These are phyloP conservation scores for Lepidocolaptes lacrymiger DNA, from an alignment of 2,797 vertebrate genomes.

Conservation along the genomic window DNA sequence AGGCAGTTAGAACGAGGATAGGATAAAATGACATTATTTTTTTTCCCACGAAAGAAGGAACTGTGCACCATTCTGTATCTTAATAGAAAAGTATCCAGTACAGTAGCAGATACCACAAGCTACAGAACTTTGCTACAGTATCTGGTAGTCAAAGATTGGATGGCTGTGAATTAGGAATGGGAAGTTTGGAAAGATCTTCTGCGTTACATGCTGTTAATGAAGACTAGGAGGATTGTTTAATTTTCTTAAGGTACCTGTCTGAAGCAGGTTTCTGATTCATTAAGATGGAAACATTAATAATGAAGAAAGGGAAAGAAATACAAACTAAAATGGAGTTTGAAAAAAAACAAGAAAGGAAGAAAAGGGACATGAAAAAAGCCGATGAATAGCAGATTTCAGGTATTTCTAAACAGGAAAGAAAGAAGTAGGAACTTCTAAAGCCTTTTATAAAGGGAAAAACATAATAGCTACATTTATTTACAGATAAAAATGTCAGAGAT, in stretches of 20 bases:
- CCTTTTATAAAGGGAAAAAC: neutral
- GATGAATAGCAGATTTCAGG: neutral
- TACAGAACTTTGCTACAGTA: neutral
- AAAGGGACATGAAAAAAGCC: neutral
- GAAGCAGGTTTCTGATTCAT: neutral
- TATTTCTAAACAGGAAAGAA: neutral
- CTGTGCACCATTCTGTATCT: neutral
- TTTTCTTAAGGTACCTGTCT: neutral
- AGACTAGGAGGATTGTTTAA: neutral
- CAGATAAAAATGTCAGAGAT: neutral
- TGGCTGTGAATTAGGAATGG: neutral
- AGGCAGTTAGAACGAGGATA: neutral
- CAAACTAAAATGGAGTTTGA: neutral
- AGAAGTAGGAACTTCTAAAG: neutral
- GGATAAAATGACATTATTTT: neutral
- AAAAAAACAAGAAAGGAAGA: neutral
- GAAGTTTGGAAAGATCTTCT: neutral
- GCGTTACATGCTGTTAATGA: neutral
- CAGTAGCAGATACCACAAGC: neutral
- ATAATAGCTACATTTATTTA: neutral
- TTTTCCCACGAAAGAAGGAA: neutral
- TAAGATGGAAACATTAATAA: neutral
- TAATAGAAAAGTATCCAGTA: neutral
- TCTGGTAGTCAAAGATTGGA: neutral
- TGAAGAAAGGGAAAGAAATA: neutral